phyloP scores from a whole-genome alignment of 92 coral and sea anemone species.

The Porites cylindrica region DNA sequence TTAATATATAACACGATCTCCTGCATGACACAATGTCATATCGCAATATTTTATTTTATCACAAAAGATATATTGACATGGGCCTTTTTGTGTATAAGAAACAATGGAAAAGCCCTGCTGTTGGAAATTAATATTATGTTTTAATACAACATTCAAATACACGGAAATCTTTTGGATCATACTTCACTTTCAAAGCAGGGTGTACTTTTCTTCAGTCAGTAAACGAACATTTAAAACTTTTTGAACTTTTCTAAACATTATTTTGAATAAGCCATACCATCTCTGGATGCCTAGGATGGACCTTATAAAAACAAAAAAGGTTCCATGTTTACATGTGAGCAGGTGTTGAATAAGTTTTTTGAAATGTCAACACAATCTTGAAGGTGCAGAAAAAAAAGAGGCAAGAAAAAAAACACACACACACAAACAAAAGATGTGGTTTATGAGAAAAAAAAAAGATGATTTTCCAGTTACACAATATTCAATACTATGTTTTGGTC shows the following conservation, averaged over 20 bases:
- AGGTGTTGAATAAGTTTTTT: background rate
- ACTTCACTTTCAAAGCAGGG: background rate
- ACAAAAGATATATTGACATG: background rate
- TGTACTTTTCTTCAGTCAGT: background rate
- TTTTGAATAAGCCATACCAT: background rate
- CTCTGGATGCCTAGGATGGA: too few species aligned
- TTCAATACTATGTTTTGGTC: too few species aligned
- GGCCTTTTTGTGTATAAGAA: background rate
- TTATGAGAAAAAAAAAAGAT: too few species aligned
- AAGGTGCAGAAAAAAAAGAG: too few species aligned
- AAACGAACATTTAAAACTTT: too few species aligned
- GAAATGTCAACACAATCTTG: background rate
- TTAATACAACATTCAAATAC: background rate
- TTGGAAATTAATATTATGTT: background rate
- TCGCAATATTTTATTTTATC: slow-evolving; percentile 17
- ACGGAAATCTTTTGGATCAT: background rate
- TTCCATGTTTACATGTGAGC: background rate
- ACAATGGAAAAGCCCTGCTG: background rate
- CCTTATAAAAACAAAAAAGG: background rate
- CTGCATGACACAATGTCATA: background rate
- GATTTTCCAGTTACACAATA: too few species aligned
- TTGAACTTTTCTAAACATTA: background rate
- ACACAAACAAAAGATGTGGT: background rate
- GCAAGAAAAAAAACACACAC: background rate
- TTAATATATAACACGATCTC: slow-evolving; percentile 35